A percentile compares a stretch with the other conserved stretches of the same genome.
Conservation (phyloP, 2,888 invertebrate species). For the Blera fallax region DNA sequence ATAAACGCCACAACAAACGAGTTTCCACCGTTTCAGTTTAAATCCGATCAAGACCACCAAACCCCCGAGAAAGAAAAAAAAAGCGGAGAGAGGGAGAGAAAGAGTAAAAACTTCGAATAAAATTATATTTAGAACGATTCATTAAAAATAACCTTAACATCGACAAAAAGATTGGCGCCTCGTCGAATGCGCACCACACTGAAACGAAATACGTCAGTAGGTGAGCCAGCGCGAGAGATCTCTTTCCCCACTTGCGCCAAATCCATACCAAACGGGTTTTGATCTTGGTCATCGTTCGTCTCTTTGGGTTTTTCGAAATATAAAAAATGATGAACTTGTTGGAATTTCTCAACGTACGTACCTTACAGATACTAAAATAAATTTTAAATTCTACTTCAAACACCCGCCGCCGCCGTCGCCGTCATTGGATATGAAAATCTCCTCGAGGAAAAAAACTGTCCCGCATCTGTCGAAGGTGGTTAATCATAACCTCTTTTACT, state of each 20-base stretch:
- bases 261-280: constrained; percentile 39
- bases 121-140: constrained; percentile 49
- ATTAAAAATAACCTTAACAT: constrained; percentile 47
- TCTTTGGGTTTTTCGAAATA: background rate
- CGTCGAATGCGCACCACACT: constrained; percentile 37
- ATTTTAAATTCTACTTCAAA: background rate
- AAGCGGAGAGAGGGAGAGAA: background rate
- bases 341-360: constrained; percentile 29
- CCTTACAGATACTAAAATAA: constrained; percentile 12
- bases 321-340: constrained; percentile 43
- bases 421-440: background rate
- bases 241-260: background rate
- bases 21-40: constrained; percentile 24
- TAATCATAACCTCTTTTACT: background rate
- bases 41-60: background rate
- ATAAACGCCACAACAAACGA: constrained; percentile 1
- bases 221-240: constrained; percentile 42
- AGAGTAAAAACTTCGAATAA: background rate
- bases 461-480: background rate
- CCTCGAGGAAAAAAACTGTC: background rate
- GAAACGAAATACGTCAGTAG: constrained; percentile 66
- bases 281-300: background rate
- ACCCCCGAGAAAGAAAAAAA: background rate
- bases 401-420: background rate
- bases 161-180: constrained; percentile 45